Conservation (phyloP, 2,888 invertebrate genomes). For the Catocala fraxini region DNA sequence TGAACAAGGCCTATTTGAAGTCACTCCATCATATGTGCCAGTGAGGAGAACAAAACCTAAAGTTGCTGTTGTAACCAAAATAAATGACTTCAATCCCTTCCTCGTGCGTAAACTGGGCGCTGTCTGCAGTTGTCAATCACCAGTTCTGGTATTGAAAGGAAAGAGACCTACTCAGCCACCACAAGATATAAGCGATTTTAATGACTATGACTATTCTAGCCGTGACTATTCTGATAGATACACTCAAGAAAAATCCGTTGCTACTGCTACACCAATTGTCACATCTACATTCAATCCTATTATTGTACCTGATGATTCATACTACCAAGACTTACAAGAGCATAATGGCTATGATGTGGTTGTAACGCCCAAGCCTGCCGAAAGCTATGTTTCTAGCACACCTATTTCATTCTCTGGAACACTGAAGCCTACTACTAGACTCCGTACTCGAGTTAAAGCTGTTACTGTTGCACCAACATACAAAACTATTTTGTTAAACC, state of each 20-base stretch:
- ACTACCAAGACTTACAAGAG: slow-evolving; percentile 79
- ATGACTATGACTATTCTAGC: slow-evolving; percentile 64
- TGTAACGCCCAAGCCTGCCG: slow-evolving; percentile 65
- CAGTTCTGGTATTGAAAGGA: slow-evolving; percentile 84
- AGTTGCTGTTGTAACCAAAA: slow-evolving; percentile 89
- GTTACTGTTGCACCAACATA: slow-evolving; percentile 81
- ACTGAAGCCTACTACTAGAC: slow-evolving; percentile 65
- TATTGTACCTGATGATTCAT: slow-evolving; percentile 83
- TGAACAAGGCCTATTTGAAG: slow-evolving; percentile 76
- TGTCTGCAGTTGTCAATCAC: slow-evolving; percentile 91
- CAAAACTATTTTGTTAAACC: slow-evolving; percentile 73
- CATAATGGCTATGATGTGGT: slow-evolving; percentile 63
- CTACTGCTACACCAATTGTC: slow-evolving; percentile 67
- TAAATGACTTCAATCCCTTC: slow-evolving; percentile 91
- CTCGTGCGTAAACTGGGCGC: slow-evolving; percentile 91
- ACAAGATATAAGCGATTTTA: slow-evolving; percentile 68
- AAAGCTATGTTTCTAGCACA: slow-evolving; percentile 69
- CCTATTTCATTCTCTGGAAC: slow-evolving; percentile 68
- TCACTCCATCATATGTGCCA: slow-evolving; percentile 67
- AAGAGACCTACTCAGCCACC: slow-evolving; percentile 71
- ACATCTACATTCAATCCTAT: slow-evolving; percentile 81
- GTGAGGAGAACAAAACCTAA: slow-evolving; percentile 78
- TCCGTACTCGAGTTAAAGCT: slow-evolving; percentile 72
- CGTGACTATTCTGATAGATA: slow-evolving; percentile 69
- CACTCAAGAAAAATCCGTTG: slow-evolving; percentile 50